Percentiles rank a stretch among this genome's conserved stretches.
These are phyloP conservation scores for Tachypleus tridentatus DNA, from an alignment of 1,140 invertebrate species.

Conservation along the genomic window DNA sequence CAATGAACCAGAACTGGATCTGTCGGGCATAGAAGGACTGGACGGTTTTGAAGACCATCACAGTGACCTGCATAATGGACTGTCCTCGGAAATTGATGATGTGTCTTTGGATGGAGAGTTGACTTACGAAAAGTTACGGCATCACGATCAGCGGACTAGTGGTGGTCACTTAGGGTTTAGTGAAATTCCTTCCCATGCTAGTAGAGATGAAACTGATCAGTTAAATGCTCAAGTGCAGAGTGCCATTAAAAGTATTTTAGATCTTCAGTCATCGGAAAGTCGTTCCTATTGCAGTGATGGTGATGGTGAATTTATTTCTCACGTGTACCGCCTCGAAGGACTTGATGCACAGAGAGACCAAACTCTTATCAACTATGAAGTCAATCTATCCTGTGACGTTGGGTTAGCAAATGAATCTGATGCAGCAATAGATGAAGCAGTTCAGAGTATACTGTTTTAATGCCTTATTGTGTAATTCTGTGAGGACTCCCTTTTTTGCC, in stretches of 20 bases:
- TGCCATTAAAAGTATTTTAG: constrained; percentile 62
- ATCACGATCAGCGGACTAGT: constrained; percentile 20
- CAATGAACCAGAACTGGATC: constrained; percentile 16
- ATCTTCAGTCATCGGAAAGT: constrained; percentile 44
- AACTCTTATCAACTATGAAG: constrained; percentile 2
- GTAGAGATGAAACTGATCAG: neutral
- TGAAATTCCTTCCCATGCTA: neutral
- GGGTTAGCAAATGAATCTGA: constrained; percentile 26
- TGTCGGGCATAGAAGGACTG: constrained; percentile 19
- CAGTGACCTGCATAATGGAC: constrained; percentile 6
- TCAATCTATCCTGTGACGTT: neutral
- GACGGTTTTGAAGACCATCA: constrained; percentile 6
- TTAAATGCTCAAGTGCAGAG: constrained; percentile 55
- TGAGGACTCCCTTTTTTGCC: too few relatives aligned
- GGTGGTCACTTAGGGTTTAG: neutral
- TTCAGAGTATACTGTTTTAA: constrained; percentile 38
- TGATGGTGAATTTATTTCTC: constrained; percentile 10
- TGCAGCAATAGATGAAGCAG: constrained; percentile 42
- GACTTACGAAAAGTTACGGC: constrained; percentile 13
- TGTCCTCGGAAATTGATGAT: constrained; percentile 17
- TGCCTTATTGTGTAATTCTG: too few relatives aligned
- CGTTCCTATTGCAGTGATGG: constrained; percentile 5
- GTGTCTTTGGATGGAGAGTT: constrained; percentile 21
- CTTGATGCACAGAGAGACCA: neutral
- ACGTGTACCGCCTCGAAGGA: constrained; percentile 4